Evolutionary conservation across 2,888 invertebrate genomes (phyloP).

Genomic region (Hololepta plana): DNA sequence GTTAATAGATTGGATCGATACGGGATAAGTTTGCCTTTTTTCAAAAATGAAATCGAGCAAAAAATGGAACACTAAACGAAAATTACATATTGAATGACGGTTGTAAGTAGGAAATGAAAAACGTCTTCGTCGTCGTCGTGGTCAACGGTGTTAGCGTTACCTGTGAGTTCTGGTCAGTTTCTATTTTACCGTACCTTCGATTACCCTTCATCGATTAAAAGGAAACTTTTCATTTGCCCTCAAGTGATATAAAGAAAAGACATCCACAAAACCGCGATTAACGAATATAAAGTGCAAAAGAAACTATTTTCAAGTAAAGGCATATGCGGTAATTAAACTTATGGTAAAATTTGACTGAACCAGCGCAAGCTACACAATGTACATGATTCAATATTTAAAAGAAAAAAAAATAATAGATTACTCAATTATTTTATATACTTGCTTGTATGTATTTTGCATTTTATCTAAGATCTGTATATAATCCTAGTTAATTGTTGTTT

Average conservation of each 20-base stretch:
- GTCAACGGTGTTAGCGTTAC: conserved; percentile 25
- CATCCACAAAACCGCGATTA: too few species aligned
- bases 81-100: too few species aligned
- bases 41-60: too few species aligned
- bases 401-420: conserved; percentile 8
- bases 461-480: conserved; percentile 27
- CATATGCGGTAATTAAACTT: too few species aligned
- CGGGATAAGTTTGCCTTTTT: conserved; percentile 21
- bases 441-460: conserved; percentile 28
- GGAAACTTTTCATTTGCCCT: too few species aligned
- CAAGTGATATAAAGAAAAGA: too few species aligned
- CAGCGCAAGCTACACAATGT: conserved; percentile 29
- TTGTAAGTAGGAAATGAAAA: conserved; percentile 11
- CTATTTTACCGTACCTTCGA: too few species aligned
- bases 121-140: conserved; percentile 11
- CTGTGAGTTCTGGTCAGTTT: too few species aligned
- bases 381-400: conserved; percentile 26
- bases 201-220: too few species aligned
- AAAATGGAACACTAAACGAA: too few species aligned
- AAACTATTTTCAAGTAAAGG: too few species aligned
- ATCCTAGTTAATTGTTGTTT: conserved; percentile 22
- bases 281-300: too few species aligned
- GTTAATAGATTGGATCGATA: conserved; percentile 15
- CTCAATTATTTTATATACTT: conserved; percentile 31
- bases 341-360: conserved; percentile 10